A percentile compares a stretch with the other conserved stretches of the same genome.
Conservation (phyloP, 2,113 vertebrate genomes). For the Cisticola juncidis region DNA sequence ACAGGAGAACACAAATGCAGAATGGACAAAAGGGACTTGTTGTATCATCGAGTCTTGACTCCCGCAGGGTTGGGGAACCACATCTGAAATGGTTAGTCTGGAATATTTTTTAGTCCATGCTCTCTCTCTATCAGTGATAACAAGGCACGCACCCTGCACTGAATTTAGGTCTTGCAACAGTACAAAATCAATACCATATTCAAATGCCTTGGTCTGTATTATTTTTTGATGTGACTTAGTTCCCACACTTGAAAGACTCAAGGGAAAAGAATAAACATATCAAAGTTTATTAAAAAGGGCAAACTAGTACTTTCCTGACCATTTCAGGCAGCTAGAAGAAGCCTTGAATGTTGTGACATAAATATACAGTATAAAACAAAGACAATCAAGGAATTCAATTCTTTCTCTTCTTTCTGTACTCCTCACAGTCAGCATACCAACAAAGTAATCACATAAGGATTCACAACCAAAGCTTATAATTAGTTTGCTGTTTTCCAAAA, state of each 20-base stretch:
- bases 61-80: background rate
- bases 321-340: background rate
- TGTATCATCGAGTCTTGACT: background rate
- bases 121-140: background rate
- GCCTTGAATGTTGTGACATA: background rate
- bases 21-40: background rate
- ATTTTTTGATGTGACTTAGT: background rate
- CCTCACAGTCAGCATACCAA: background rate
- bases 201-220: background rate
- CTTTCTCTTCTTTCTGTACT: background rate
- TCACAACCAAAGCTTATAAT: background rate
- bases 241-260: background rate
- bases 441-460: background rate
- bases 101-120: background rate
- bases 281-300: background rate
- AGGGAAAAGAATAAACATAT: background rate
- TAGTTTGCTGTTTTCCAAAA: background rate
- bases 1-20: background rate
- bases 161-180: background rate
- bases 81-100: background rate
- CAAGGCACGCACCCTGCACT: background rate
- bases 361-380: background rate
- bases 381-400: background rate
- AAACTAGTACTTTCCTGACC: background rate
- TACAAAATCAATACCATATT: background rate